Conservation (phyloP, 2,888 invertebrate genomes). For the Pollenia amentaria region DNA sequence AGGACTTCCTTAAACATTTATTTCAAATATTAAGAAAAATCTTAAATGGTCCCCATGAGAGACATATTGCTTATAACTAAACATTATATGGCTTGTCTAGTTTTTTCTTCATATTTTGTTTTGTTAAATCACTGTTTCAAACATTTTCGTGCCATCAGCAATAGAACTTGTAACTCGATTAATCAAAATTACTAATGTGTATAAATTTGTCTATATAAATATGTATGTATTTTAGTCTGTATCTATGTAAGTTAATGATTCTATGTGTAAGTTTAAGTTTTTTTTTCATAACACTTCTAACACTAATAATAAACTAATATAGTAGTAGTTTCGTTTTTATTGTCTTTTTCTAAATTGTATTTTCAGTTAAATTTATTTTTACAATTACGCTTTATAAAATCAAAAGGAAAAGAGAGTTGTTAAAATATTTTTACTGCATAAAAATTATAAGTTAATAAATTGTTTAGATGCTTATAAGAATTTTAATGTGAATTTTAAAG, state of each 20-base stretch:
- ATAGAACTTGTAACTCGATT: background rate
- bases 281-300: background rate
- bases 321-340: constrained; percentile 16
- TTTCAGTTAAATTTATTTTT: background rate
- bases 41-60: too few relatives aligned
- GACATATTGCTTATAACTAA: background rate
- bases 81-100: background rate
- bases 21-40: too few relatives aligned
- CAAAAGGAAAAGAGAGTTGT: constrained; percentile 16
- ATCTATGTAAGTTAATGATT: constrained; percentile 13
- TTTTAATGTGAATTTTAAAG: constrained; percentile 26
- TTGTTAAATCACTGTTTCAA: background rate
- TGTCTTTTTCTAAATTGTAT: background rate
- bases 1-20: too few relatives aligned
- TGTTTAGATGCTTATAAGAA: constrained; percentile 27
- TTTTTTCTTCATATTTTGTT: background rate
- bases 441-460: constrained; percentile 34
- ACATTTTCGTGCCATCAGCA: constrained; percentile 26
- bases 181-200: constrained; percentile 48
- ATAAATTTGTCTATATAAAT: constrained; percentile 32
- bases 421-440: constrained; percentile 1
- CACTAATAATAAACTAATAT: constrained; percentile 15
- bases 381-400: constrained; percentile 27
- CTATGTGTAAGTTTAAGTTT: background rate
- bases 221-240: background rate